Base-by-base conservation (phyloP, 2,888 invertebrate genomes). In the Epsilonema sp. region DNA sequence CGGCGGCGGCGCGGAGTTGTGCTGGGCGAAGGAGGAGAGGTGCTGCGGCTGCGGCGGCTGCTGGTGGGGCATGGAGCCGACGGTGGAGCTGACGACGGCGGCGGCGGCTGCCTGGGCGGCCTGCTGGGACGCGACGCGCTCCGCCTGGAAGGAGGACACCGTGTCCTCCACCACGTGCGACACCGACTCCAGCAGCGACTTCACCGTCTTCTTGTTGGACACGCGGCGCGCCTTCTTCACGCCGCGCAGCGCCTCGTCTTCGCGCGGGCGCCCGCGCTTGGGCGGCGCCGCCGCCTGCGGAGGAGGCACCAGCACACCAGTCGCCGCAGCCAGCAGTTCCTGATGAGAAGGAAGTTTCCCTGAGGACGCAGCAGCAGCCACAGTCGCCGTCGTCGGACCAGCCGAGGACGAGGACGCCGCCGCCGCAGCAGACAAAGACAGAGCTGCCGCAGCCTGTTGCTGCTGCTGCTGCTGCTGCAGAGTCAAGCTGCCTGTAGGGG, bases 71-170 rank as follows among this genome's bases (percentile, higher is more conserved):
- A n/a, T 8, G 8, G 5, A 4, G 4, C 4, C 8, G 38, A 8
- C 38, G 38, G 38, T 38, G 38, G n/a, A 5, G 38, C 38, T 38
- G 38, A 16, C 5, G 19, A n/a, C n/a, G n/a, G n/a, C n/a, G n/a
- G n/a, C n/a, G n/a, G n/a, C n/a, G n/a, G n/a, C n/a, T n/a, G n/a
- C n/a, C n/a, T n/a, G n/a, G n/a, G n/a, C n/a, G n/a, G n/a, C n/a
- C n/a, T n/a, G n/a, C n/a, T n/a, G n/a, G n/a, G n/a, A n/a, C n/a
- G n/a, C n/a, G n/a, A 54, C 54, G 19, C 57, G 51, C 43, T 57
- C 57, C 19, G 56, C 48, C 46, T 58, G 58, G 48, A 58, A 58
- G 42, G 55, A 56, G 22, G 52, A 48, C n/a, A 58, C 58, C 5
- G 55, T 56, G 42, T 58, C 58, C 25, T 52, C 48, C 19, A 57